Percentiles rank a stretch among this genome's conserved stretches.
Conservation (phyloP, 2,888 invertebrate species). For the Drosophila basisetae region DNA sequence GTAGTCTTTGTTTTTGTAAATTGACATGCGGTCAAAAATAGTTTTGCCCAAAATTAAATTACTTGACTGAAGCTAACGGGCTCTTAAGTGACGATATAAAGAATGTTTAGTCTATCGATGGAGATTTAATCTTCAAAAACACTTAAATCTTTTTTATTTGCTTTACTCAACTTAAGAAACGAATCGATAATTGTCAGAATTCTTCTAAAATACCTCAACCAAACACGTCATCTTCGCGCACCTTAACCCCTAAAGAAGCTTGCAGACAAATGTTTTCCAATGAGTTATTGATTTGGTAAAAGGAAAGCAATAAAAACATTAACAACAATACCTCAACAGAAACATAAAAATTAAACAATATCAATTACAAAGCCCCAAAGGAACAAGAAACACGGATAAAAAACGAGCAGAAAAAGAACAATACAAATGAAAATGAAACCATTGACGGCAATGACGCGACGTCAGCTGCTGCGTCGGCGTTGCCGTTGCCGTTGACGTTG, state of each 20-base stretch:
- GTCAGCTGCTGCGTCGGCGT: slow-evolving; percentile 39
- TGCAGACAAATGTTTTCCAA: slow-evolving; percentile 27
- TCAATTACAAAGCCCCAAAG: slow-evolving; percentile 74
- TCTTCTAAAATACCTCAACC: slow-evolving; percentile 7
- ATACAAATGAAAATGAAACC: slow-evolving; percentile 62
- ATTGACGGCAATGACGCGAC: slow-evolving; percentile 38
- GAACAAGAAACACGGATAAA: slow-evolving; percentile 43
- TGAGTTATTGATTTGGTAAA: slow-evolving; percentile 48
- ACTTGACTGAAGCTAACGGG: background rate
- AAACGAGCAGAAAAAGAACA: slow-evolving; percentile 44
- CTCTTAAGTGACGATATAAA: background rate
- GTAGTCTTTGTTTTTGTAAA: background rate
- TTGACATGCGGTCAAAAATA: background rate
- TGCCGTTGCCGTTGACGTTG: slow-evolving; percentile 2
- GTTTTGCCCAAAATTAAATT: background rate
- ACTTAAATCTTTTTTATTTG: background rate
- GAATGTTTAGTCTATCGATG: background rate
- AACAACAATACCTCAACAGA: slow-evolving; percentile 29
- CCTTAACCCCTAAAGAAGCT: slow-evolving; percentile 8
- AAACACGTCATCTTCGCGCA: slow-evolving; percentile 10
- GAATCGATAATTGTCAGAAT: background rate
- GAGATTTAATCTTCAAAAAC: background rate
- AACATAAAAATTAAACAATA: slow-evolving; percentile 59
- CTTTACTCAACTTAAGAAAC: background rate
- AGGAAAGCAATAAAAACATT: slow-evolving; percentile 13